phyloP scores from a whole-genome alignment of 2,113 vertebrate genomes.

The Falco punctatus region DNA sequence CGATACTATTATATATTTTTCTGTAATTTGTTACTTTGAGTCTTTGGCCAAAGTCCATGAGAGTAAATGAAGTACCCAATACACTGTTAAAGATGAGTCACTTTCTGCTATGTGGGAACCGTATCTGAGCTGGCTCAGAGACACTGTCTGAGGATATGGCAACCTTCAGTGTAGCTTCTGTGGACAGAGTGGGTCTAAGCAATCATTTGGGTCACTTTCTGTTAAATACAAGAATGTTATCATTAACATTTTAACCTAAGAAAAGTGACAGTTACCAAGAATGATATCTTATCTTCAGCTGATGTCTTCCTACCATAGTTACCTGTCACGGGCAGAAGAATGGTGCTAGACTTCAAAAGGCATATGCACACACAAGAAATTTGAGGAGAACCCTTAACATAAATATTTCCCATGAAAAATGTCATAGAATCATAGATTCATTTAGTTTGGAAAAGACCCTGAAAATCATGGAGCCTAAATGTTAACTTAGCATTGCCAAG shows the following conservation, averaged over 20 bases:
- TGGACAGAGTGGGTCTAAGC: neutral
- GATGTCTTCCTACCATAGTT: neutral
- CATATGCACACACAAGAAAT: neutral
- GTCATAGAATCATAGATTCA: neutral
- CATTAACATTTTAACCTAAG: neutral
- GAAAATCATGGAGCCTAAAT: too few relatives aligned
- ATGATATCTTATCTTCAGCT: neutral
- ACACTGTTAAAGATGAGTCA: neutral
- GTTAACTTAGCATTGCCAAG: too few relatives aligned
- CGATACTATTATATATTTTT: accelerated
- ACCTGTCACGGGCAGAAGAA: neutral
- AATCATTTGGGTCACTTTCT: neutral
- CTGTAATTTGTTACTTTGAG: neutral
- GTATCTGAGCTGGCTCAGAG: neutral
- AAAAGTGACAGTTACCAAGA: neutral
- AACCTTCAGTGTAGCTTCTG: neutral
- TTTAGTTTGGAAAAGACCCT: too few relatives aligned
- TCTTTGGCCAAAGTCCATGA: neutral
- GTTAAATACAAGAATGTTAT: neutral
- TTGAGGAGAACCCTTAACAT: neutral
- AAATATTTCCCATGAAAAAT: neutral
- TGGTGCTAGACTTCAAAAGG: neutral
- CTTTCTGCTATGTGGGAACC: neutral
- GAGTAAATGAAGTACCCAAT: neutral
- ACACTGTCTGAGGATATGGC: neutral